A percentile compares a stretch with the other conserved stretches of the same genome.
Conservation (phyloP, 2,888 invertebrate genomes). For the Epirrhoe tristata region DNA sequence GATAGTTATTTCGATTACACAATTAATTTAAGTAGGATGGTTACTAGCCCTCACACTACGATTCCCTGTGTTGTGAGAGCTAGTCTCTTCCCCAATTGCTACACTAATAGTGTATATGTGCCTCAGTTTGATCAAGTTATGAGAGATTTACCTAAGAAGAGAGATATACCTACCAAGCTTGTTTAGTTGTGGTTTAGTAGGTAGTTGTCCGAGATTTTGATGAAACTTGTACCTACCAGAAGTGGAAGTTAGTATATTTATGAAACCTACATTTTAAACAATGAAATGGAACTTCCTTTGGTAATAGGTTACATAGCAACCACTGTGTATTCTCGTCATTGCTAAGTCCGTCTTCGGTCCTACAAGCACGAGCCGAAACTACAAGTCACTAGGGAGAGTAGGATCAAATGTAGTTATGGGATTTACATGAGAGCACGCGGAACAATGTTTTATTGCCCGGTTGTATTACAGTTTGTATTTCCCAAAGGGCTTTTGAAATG, state of each 20-base stretch:
- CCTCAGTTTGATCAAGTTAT: too few species aligned
- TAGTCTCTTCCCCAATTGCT: too few species aligned
- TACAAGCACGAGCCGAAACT: slow-evolving; percentile 49
- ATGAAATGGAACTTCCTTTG: not conserved
- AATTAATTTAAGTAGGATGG: too few species aligned
- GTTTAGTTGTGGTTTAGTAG: too few species aligned
- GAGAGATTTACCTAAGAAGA: too few species aligned
- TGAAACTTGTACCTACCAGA: too few species aligned
- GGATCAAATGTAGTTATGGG: slow-evolving; percentile 70
- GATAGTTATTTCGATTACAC: too few species aligned
- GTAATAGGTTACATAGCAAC: not conserved
- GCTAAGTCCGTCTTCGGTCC: slow-evolving; percentile 27
- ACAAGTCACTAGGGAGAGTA: slow-evolving; percentile 61
- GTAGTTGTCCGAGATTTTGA: too few species aligned
- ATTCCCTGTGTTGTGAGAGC: too few species aligned
- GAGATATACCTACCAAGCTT: too few species aligned
- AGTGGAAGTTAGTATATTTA: not conserved
- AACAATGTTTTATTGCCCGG: slow-evolving; percentile 73
- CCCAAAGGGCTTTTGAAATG: slow-evolving; percentile 68
- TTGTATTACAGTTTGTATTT: slow-evolving; percentile 75
- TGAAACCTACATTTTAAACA: not conserved
- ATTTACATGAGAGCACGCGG: slow-evolving; percentile 74
- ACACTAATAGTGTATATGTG: too few species aligned
- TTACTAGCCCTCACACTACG: too few species aligned
- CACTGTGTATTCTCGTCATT: slow-evolving; percentile 29